These are phyloP conservation scores for Salarias fasciatus DNA, from an alignment of 2,797 vertebrate genomes.

Conservation along the genomic window DNA sequence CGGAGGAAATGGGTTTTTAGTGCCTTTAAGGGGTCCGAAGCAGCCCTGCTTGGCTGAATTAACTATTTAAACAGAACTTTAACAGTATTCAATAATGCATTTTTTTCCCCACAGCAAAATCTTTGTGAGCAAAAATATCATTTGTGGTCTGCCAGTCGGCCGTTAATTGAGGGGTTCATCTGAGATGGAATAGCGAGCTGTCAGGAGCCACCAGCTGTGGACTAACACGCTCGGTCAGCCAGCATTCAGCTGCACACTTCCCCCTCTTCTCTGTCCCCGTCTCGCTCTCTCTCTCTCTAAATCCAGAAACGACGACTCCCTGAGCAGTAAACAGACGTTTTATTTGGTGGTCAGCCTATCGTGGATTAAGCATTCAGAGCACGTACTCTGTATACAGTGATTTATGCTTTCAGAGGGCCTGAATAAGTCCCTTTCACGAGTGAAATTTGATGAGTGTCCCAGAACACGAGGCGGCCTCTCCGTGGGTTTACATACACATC, in stretches of 20 bases:
- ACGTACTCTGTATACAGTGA: too few species aligned
- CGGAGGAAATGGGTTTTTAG: not conserved
- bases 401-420: not conserved
- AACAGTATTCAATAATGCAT: conserved; percentile 12
- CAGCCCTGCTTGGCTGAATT: not conserved
- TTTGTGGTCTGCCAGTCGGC: conserved; percentile 12
- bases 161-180: conserved; percentile 53
- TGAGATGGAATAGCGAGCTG: conserved; percentile 34
- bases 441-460: conserved; percentile 33
- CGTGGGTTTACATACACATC: conserved; percentile 28
- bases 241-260: conserved; percentile 35
- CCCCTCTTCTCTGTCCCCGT: conserved; percentile 3
- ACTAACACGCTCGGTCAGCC: conserved; percentile 40
- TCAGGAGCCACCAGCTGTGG: conserved; percentile 53
- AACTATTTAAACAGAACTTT: not conserved
- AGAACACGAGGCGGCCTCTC: conserved; percentile 26
- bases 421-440: conserved; percentile 48
- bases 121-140: conserved; percentile 6
- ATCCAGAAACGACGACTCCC: conserved; percentile 5
- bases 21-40: conserved; percentile 1
- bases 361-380: too few species aligned
- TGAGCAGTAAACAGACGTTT: too few species aligned
- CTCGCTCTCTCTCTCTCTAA: conserved; percentile 20
- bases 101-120: not conserved
- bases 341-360: too few species aligned